Evolutionary conservation across 2,113 vertebrate species (phyloP), one percentile per base, ranked within the genome.

Genomic region (Pholis gunnellus): DNA sequence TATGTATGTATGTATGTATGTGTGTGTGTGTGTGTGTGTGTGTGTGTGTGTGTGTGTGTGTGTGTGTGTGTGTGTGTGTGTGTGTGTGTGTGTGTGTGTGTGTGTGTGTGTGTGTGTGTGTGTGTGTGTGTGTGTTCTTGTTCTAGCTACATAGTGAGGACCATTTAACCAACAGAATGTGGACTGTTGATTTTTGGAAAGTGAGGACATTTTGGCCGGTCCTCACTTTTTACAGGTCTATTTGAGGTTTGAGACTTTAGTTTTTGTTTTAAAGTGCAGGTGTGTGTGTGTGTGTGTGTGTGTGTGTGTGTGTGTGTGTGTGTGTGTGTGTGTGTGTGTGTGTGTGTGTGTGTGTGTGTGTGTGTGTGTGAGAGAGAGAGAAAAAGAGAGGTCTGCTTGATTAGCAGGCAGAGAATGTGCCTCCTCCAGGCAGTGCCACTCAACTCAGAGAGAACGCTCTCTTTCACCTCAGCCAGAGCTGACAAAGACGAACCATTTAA

Each of bases 361-460:
- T 38, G 34, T 22, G 31, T 46, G 54, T 68, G 68, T 50, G 38
- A 34, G 20, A 18, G 20, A 56, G 9, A 70, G 46, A 38, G 44
- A 42, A 11, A 61, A 29, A 72, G 31, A 65, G 70, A 72, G 76
- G 40, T 60, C 46, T 69, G 52, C 70, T 79, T 81, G 85, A 91
- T 92, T 91, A 90, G 81, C 79, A 92, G 70, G 79, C 89, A 83
- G 63, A 44, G 79, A 77, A 57, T 85, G 90, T 61, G 54, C 79
- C 59, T 83, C 77, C 74, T 87, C 78, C 13, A 50, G 82, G 82
- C 80, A 86, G 44, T 79, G 72, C 76, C 60, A 70, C 83, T 78
- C 75, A 42, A 75, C 79, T 82, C 60, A 38, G 65, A 86, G 83
- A 85, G 82, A 93, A 89, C 52, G n/a, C 54, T 83, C 78, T 68